Evolutionary conservation across 2,888 invertebrate genomes (phyloP).

Genomic region (Uloborus plumipes): DNA sequence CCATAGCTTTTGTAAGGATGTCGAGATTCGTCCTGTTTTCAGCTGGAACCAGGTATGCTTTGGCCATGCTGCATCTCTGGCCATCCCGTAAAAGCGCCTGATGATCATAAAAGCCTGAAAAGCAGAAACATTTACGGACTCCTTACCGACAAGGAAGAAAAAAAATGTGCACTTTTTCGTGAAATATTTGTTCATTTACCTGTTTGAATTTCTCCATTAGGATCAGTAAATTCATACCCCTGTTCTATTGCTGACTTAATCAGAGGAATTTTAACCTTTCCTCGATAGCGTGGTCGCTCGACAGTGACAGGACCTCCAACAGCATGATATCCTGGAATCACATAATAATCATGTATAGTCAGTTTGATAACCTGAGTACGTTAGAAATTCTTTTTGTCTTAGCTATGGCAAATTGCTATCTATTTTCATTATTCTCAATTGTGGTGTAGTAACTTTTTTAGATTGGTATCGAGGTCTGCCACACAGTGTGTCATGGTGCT

Average conservation of each 20-base stretch:
- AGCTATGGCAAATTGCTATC: too few species aligned
- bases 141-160: too few species aligned
- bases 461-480: too few species aligned
- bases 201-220: conserved; percentile 61
- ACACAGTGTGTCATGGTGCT: too few species aligned
- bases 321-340: conserved; percentile 61
- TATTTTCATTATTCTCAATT: too few species aligned
- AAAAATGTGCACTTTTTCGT: too few species aligned
- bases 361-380: too few species aligned
- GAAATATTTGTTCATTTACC: conserved; percentile 51
- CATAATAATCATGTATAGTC: too few species aligned
- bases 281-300: conserved; percentile 38
- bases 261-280: conserved; percentile 54
- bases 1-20: conserved; percentile 10
- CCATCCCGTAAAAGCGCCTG: neutral
- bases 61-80: conserved; percentile 16
- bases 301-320: conserved; percentile 65
- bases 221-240: conserved; percentile 65
- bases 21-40: conserved; percentile 6
- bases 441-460: too few species aligned
- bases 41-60: conserved; percentile 14
- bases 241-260: conserved; percentile 57
- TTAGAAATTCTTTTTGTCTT: too few species aligned
- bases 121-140: too few species aligned
- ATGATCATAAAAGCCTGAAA: neutral